These are phyloP conservation scores for Pavo muticus DNA, from an alignment of 2,113 vertebrate genomes.

Conservation along the genomic window DNA sequence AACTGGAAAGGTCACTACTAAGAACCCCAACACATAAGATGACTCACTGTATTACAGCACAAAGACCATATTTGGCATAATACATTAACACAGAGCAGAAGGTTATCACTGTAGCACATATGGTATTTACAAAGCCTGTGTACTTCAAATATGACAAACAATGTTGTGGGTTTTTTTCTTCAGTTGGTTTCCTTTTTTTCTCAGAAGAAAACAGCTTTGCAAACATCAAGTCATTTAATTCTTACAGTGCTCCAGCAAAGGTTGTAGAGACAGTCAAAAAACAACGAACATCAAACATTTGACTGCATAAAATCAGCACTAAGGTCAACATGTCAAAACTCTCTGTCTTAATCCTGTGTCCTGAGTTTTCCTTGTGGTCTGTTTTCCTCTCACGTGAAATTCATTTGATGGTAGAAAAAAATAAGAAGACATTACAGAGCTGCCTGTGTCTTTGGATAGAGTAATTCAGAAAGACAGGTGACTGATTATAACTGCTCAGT, in stretches of 20 bases:
- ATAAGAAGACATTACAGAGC: background rate
- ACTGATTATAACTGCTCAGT: background rate
- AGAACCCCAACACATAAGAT: background rate
- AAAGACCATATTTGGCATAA: background rate
- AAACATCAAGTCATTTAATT: background rate
- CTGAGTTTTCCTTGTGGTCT: background rate
- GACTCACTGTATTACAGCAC: background rate
- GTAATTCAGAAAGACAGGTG: slow-evolving; percentile 54
- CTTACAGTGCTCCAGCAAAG: rapidly evolving
- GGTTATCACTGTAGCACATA: background rate
- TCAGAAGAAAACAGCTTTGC: background rate
- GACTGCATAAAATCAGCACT: background rate
- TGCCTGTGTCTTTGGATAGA: background rate
- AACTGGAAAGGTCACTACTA: background rate
- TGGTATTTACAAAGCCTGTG: background rate
- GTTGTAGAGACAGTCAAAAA: no score
- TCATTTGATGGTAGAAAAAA: background rate
- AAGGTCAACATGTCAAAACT: background rate
- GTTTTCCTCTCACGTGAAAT: background rate
- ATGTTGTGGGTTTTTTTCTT: background rate
- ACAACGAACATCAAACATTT: background rate
- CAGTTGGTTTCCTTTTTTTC: background rate
- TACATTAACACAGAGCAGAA: background rate
- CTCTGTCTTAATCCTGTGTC: background rate
- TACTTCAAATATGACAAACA: background rate